A percentile compares a stretch with the other conserved stretches of the same genome.
phyloP scores from a whole-genome alignment of 2,113 vertebrate species.

The Alces alces region DNA sequence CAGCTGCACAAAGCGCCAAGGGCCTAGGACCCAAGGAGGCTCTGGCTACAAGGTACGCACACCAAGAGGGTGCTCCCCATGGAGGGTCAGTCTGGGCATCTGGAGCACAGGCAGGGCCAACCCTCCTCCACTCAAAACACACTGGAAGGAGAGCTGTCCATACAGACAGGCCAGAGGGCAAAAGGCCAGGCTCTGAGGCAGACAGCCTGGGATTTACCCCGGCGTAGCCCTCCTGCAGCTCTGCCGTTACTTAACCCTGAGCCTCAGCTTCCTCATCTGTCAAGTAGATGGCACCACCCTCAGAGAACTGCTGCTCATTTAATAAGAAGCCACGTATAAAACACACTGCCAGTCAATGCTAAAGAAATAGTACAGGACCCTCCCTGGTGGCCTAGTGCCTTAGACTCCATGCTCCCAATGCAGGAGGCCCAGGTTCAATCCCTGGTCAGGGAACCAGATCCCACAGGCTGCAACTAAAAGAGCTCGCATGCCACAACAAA shows the following conservation, averaged over 20 bases:
- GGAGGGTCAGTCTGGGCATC: neutral
- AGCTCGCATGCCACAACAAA: neutral
- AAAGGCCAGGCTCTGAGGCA: neutral
- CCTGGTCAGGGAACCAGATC: neutral
- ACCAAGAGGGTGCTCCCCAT: accelerated
- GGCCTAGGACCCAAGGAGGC: neutral
- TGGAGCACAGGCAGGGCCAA: neutral
- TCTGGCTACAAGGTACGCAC: neutral
- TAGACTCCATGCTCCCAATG: neutral
- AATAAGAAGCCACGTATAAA: neutral
- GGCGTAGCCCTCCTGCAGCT: neutral
- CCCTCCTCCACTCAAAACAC: neutral
- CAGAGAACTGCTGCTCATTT: too few relatives aligned
- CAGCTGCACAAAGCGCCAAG: neutral
- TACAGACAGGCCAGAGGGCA: neutral
- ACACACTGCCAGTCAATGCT: neutral
- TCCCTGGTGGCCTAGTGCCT: neutral
- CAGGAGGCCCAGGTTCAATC: neutral
- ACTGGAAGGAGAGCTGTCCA: neutral
- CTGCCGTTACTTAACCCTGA: neutral
- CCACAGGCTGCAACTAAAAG: neutral
- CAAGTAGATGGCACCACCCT: neutral
- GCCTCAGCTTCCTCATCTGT: neutral
- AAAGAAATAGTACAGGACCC: neutral
- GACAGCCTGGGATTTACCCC: neutral